Percentiles rank a stretch among this genome's conserved stretches.
Evolutionary conservation across 1,140 invertebrate genomes (phyloP).

Genomic region (Drosophila ambigua): DNA sequence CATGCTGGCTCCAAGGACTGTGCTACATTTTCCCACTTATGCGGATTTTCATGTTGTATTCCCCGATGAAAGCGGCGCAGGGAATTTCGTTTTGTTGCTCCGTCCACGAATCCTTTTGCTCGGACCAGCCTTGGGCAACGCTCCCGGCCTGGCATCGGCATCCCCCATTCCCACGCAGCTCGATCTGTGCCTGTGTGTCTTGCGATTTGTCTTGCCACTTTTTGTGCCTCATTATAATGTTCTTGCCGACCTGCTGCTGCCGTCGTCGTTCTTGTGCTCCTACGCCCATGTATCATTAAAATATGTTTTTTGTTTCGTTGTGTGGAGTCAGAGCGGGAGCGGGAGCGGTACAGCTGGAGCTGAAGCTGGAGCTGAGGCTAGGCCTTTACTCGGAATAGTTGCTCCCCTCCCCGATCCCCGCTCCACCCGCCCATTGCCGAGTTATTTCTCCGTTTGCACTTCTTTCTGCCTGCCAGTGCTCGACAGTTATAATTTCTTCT

Average conservation of each 20-base stretch:
- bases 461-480: constrained; percentile 11
- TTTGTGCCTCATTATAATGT: constrained; percentile 63
- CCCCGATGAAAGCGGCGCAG: too few relatives aligned
- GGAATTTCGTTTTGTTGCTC: too few relatives aligned
- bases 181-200: constrained; percentile 22
- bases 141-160: neutral
- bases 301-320: constrained; percentile 41
- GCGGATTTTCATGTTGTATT: too few relatives aligned
- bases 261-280: neutral
- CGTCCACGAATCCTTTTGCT: too few relatives aligned
- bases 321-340: neutral
- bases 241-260: constrained; percentile 11
- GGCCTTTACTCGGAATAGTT: constrained; percentile 44
- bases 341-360: neutral
- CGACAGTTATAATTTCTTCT: constrained; percentile 68
- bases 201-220: constrained; percentile 42
- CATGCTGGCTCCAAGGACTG: too few relatives aligned
- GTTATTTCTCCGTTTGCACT: constrained; percentile 1
- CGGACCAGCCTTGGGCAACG: neutral
- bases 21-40: too few relatives aligned
- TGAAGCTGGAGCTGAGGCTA: neutral
- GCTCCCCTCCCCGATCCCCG: neutral
- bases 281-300: constrained; percentile 66
- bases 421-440: neutral
- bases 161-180: neutral